Base-by-base conservation (phyloP, 2,797 vertebrate species). In the Coluber constrictor region DNA sequence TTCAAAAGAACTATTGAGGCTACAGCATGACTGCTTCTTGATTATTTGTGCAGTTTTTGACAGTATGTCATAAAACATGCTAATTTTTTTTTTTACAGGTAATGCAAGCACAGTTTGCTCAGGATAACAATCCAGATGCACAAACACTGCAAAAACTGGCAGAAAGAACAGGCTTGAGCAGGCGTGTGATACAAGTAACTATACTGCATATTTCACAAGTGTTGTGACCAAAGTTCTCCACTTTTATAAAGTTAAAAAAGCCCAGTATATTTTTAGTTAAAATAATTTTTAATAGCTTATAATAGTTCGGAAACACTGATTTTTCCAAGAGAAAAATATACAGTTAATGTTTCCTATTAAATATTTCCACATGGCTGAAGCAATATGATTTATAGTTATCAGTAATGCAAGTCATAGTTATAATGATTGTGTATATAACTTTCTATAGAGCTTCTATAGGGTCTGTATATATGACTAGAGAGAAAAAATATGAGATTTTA, bases 141-240 rank as follows among this genome's bases (percentile, higher is more conserved):
- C 99, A 99, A 94, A 99, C 98, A 0, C 98, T 99, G 92, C 99
- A 99, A 97, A 99, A 98, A 92, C 97, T 99, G 96, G 98, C 99
- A 0, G 98, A 99, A 97, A 98, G 99, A 97, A 99, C 99, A 51
- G 99, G 99, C 94, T 98, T 99, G 95, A 99, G 99, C 96, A 97
- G 99, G 92, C 98, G 99, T 92, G 99, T 99, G 94, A 99, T 99
- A 97, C 99, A 99, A 99, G 99, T 99, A 94, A 98, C 96, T 91
- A 29, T 63, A 91, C 3, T 0, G 15, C 86, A 89, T 90, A 8
- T 83, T 59, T 43, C 91, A 86, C 70, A 63, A 93, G 70, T 89
- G 63, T 37, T 91, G 57, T 91, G 70, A 91, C n/a, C 87, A 89
- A 91, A 91, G 47, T 27, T 86, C 66, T 51, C 89, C n/a, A 91